A percentile compares a stretch with the other conserved stretches of the same genome.
These are phyloP conservation scores for Volucella bombylans DNA, from an alignment of 2,888 invertebrate genomes.

Conservation along the genomic window DNA sequence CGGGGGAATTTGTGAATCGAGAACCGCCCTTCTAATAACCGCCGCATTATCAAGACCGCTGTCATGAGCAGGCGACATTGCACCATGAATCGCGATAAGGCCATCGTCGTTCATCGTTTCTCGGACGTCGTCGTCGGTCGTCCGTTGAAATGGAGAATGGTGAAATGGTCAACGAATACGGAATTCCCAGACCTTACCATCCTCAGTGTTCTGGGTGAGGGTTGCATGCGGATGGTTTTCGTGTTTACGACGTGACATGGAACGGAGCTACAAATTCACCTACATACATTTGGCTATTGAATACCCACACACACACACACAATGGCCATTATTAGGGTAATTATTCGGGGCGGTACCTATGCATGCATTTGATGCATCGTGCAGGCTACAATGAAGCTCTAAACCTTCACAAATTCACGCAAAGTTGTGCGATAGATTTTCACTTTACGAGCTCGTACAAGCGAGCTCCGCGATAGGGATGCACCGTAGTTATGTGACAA, in stretches of 20 bases:
- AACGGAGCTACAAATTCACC: constrained; percentile 53
- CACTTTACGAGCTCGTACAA: too few species aligned
- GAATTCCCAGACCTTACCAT: constrained; percentile 13
- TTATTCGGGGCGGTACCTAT: constrained; percentile 69
- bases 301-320: constrained; percentile 22
- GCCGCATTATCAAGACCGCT: constrained; percentile 64
- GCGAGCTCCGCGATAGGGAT: constrained; percentile 43
- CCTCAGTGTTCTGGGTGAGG: neutral
- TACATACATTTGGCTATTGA: constrained; percentile 14
- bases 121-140: neutral
- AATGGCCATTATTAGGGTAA: constrained; percentile 72
- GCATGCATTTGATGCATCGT: constrained; percentile 62
- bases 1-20: constrained; percentile 64
- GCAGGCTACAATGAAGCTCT: constrained; percentile 74
- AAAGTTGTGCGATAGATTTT: constrained; percentile 72
- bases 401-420: constrained; percentile 76
- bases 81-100: constrained; percentile 69
- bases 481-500: constrained; percentile 59
- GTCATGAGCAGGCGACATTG: constrained; percentile 72
- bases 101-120: neutral
- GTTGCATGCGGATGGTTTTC: constrained; percentile 56
- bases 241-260: constrained; percentile 65
- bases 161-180: constrained; percentile 36
- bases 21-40: constrained; percentile 73
- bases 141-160: neutral